Conservation (phyloP, 64 coral and sea anemone genomes). For the Montipora efflorescens region DNA sequence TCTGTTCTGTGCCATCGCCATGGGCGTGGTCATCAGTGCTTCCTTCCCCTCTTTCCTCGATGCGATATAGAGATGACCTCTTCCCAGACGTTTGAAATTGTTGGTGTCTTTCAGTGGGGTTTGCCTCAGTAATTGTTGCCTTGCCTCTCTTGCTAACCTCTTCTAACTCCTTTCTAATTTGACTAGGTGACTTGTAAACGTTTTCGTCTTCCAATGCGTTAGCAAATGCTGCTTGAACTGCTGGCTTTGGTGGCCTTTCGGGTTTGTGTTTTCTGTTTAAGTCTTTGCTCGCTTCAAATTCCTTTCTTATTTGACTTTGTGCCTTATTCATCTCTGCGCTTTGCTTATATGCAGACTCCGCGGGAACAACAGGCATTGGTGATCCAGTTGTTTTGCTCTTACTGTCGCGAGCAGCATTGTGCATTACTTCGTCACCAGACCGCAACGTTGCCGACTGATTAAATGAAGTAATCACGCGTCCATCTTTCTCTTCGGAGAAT, state of each 20-base stretch:
- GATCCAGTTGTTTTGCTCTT: background rate
- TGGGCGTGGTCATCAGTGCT: background rate
- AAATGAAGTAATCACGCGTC: background rate
- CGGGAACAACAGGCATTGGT: background rate
- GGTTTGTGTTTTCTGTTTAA: background rate
- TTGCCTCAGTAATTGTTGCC: background rate
- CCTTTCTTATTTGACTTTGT: background rate
- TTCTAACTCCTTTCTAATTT: conserved; percentile 55
- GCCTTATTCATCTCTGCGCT: background rate
- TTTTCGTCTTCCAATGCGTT: background rate
- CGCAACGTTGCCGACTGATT: background rate
- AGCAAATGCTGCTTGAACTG: background rate
- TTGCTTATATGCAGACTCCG: background rate
- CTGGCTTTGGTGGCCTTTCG: background rate
- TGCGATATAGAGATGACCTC: background rate
- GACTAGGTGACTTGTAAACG: conserved; percentile 17
- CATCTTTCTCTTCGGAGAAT: background rate
- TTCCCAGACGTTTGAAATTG: background rate
- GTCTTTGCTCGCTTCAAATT: background rate
- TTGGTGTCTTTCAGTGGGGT: background rate
- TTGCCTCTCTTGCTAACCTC: background rate
- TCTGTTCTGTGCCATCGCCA: background rate
- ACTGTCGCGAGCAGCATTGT: background rate
- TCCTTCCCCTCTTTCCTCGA: background rate
- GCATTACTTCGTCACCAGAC: background rate